Base-by-base conservation (phyloP, 2,888 invertebrate species). In the Conistra vaccinii region DNA sequence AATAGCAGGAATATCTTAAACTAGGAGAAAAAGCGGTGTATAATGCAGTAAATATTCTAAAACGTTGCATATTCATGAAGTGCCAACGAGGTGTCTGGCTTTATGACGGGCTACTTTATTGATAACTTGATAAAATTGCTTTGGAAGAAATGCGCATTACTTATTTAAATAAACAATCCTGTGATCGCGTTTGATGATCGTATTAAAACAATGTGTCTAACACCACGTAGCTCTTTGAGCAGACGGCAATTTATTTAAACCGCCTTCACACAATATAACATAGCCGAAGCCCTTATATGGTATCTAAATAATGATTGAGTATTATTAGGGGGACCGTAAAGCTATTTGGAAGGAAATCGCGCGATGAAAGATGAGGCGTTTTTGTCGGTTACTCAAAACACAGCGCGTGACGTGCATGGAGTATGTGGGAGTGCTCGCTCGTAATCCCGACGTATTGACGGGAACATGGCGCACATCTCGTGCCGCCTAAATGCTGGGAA, bases 1-100 rank as follows among this genome's bases (percentile, higher is more conserved):
- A 94, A 93, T 93, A 94, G 90, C 91, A 92, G 87, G 90, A 91
- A 93, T 92, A 91, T 91, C 89, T 89, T 92, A 91, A 92, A 90
- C 85, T 83, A 77, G 75, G 70, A 80, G 81, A 76, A 83, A 83
- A 83, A 53, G 61, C 60, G 35, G 39, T 65, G 45, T 73, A 53
- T 86, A 82, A 80, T 78, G 76, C 78, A 72, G 70, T 83, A 65
- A 81, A 76, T 78, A 81, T 73, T 82, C 67, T 82, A 82, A 83
- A 81, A 80, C 72, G 35, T 72, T 78, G 62, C 77, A 74, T 77
- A 85, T 77, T 69, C 69, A 82, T 74, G 57, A 69, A 66, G 68
- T 69, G 26, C 10, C 55, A 35, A 67, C 48, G 42, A 70, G 69
- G 55, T 73, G 55, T 67, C 81, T 72, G 78, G 57, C 29, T 75